These are phyloP conservation scores for Progne subis DNA, from an alignment of 2,113 vertebrate genomes.

Conservation along the genomic window DNA sequence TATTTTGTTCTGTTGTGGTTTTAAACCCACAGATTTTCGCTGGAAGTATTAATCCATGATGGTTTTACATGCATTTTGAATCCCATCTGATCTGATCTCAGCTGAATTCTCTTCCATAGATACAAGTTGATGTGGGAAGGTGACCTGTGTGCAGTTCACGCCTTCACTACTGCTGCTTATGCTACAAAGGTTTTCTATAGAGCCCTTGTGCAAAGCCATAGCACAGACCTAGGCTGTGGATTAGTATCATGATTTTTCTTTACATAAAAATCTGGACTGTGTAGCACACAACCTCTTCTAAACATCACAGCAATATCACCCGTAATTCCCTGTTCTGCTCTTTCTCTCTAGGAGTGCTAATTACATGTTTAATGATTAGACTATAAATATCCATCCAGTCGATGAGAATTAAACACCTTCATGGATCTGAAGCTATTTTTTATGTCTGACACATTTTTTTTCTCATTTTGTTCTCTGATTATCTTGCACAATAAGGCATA, in stretches of 20 bases:
- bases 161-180: not conserved
- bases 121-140: not conserved
- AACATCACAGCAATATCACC: not conserved
- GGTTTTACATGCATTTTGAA: fast-evolving
- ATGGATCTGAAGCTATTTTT: not conserved
- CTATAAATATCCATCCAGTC: not conserved
- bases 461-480: not conserved
- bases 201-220: not conserved
- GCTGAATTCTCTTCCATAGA: not conserved
- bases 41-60: not conserved
- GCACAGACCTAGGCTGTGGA: not conserved
- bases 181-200: not conserved
- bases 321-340: not conserved
- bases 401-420: not conserved
- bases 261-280: not conserved
- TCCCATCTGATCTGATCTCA: not conserved
- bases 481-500: not conserved
- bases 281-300: not conserved
- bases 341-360: not conserved
- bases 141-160: not conserved
- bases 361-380: not conserved
- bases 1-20: not conserved
- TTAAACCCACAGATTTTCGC: not conserved
- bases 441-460: not conserved
- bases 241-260: not conserved